These are phyloP conservation scores for Eurois occulta DNA, from an alignment of 2,888 invertebrate genomes.

Conservation along the genomic window DNA sequence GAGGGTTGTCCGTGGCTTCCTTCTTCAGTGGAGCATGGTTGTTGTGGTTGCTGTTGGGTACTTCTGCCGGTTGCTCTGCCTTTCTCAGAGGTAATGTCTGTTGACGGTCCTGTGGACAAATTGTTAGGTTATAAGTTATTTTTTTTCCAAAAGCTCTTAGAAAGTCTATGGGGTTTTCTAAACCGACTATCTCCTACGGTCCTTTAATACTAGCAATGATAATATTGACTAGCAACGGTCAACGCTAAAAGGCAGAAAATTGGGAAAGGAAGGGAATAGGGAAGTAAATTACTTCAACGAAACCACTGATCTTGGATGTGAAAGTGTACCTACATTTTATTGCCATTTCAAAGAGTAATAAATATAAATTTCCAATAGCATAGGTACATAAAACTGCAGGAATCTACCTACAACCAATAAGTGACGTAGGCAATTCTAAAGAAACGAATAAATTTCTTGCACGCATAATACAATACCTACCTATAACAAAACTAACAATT, in stretches of 20 bases:
- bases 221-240: not conserved
- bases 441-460: slow-evolving; percentile 9
- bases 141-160: not conserved
- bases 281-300: not conserved
- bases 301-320: not conserved
- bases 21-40: slow-evolving; percentile 71
- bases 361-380: not conserved
- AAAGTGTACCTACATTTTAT: not conserved
- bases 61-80: slow-evolving; percentile 69
- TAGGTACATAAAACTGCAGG: not conserved
- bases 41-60: slow-evolving; percentile 69
- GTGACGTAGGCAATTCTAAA: not conserved
- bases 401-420: not conserved
- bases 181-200: not conserved
- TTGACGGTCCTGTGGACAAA: slow-evolving; percentile 82
- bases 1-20: slow-evolving; percentile 84
- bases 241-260: not conserved
- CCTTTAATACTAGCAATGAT: not conserved
- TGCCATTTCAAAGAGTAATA: slow-evolving; percentile 4
- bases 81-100: slow-evolving; percentile 81
- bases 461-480: not conserved
- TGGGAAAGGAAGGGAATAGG: too few relatives aligned
- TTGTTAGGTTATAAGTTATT: slow-evolving; percentile 23
- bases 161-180: not conserved
- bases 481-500: not conserved